Evolutionary conservation across 2,113 vertebrate species (phyloP).

Genomic region (Urocynchramus pylzowi): DNA sequence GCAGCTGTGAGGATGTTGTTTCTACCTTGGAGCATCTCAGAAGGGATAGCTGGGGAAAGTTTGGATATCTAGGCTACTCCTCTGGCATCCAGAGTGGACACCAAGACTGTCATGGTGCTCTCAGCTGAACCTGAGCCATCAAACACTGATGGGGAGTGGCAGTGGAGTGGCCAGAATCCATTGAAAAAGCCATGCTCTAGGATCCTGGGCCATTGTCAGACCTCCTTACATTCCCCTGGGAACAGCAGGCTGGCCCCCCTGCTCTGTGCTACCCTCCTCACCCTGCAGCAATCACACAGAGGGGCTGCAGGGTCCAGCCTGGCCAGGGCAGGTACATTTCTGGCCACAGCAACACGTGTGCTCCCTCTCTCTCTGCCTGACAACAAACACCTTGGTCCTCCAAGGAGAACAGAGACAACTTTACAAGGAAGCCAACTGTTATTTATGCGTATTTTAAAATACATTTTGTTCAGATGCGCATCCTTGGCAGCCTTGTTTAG

Average conservation of each 20-base stretch:
- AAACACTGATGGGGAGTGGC: not conserved
- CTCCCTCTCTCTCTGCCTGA: not conserved
- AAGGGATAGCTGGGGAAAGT: not conserved
- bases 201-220: not conserved
- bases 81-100: not conserved
- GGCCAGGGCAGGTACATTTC: not conserved
- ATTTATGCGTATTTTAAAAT: not conserved
- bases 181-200: not conserved
- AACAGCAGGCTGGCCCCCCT: not conserved
- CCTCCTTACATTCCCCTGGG: not conserved
- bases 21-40: not conserved
- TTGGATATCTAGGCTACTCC: not conserved
- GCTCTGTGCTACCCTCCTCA: not conserved
- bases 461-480: not conserved
- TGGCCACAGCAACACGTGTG: accelerated
- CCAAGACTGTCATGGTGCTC: not conserved
- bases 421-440: not conserved
- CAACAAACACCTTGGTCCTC: not conserved
- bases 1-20: not conserved
- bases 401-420: not conserved
- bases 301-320: not conserved
- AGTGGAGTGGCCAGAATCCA: not conserved
- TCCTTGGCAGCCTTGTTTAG: not conserved
- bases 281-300: not conserved
- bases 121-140: not conserved